A percentile compares a stretch with the other conserved stretches of the same genome.
Evolutionary conservation across 2,888 invertebrate genomes (phyloP).

Genomic region (Cosmia pyralina): DNA sequence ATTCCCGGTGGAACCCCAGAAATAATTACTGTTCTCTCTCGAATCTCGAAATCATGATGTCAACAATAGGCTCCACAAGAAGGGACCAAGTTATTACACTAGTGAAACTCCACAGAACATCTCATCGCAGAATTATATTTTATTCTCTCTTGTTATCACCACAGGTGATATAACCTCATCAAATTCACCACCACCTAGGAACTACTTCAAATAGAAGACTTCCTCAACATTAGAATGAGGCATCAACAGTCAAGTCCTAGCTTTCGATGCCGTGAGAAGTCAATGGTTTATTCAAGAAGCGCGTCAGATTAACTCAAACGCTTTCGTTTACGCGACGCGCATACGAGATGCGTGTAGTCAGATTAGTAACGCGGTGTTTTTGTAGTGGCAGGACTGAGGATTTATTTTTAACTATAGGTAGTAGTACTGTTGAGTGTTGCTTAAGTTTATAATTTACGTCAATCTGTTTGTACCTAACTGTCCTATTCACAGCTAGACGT

Average conservation of each 20-base stretch:
- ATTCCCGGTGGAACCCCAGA: background rate
- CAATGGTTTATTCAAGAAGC: constrained; percentile 63
- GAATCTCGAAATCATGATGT: background rate
- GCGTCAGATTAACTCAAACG: constrained; percentile 59
- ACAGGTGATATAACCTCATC: constrained; percentile 20
- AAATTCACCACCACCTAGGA: constrained; percentile 1
- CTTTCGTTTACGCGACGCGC: constrained; percentile 61
- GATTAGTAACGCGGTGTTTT: constrained; percentile 50
- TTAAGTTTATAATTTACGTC: constrained; percentile 8
- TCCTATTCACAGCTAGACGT: too few relatives aligned
- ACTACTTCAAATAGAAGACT: constrained; percentile 11
- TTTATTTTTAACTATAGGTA: constrained; percentile 26
- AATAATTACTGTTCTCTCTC: too few relatives aligned
- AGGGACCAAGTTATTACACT: background rate
- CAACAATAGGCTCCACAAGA: background rate
- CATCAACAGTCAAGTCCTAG: constrained; percentile 26
- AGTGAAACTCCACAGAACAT: background rate
- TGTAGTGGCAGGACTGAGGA: constrained; percentile 25
- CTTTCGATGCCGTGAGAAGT: constrained; percentile 62
- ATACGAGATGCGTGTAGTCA: constrained; percentile 43
- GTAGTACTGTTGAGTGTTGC: background rate
- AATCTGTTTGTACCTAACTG: too few relatives aligned
- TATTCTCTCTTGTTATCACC: constrained; percentile 5
- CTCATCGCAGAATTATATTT: background rate
- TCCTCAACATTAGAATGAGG: constrained; percentile 30